Evolutionary conservation across 2,797 vertebrate species (phyloP), one percentile per base, ranked within the genome.

Genomic region (Alfaro cultratus): DNA sequence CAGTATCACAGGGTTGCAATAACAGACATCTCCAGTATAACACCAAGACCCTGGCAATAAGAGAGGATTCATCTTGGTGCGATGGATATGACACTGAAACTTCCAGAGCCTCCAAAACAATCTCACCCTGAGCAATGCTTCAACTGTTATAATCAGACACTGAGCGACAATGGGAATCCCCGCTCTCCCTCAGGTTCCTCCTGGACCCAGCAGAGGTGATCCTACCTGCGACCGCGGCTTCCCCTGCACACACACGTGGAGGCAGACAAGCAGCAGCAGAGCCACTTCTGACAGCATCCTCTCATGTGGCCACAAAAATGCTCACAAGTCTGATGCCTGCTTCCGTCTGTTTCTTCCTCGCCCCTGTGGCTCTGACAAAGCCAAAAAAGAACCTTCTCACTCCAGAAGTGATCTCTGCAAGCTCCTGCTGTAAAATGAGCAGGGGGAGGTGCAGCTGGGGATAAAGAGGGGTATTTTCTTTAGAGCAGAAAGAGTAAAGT

Each of bases 171-270:
- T 70, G 46, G 72, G 74, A 81, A 36, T 77, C 75, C 77, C 83
- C 74, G 26, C 43, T 73, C 57, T 79, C 70, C 64, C 82, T 82
- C 83, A 86, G 83, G 85, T 80, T 86, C 73, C 84, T 86, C 80
- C 79, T 80, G 77, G 87, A 80, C 77, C 80, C 83, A 62, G 18
- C 70, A 47, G 79, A 89, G 84, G 82, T 53, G 86, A 85, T 92
- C 97, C 96, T 97, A 98, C 98, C 98, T 99, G 96, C 90, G 94
- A 93, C 93, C 94, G 95, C 89, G 95, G 95, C 96, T 96, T 96
- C 90, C 96, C 97, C 94, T 96, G 91, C 83, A 92, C 87, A 87
- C 94, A 94, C 93, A 96, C 92, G 77, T 97, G 97, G 93, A 97
- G 96, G 95, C 95, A 97, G 94, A 96, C 89, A 85, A 97, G 94